Evolutionary conservation across 2,888 invertebrate species (phyloP).

Genomic region (Drosophila kokeensis): DNA sequence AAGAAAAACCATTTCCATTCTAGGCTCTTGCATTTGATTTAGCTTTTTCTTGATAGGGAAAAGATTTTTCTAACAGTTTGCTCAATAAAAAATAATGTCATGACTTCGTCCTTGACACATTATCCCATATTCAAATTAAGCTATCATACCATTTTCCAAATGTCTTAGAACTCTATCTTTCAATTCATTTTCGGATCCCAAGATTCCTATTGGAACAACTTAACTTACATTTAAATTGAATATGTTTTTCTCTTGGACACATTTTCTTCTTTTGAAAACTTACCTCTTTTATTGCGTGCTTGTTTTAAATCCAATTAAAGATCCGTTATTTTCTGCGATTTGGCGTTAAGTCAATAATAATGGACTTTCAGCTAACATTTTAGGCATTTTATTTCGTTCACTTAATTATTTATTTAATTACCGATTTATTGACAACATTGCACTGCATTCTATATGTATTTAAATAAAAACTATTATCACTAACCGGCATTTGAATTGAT

Average conservation of each 20-base stretch:
- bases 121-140: not conserved
- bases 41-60: not conserved
- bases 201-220: not conserved
- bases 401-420: conserved; percentile 29
- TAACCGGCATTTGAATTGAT: conserved; percentile 55
- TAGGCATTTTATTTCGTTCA: conserved; percentile 37
- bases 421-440: conserved; percentile 35
- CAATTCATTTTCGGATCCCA: not conserved
- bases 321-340: conserved; percentile 7
- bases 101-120: conserved; percentile 24
- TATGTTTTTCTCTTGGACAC: not conserved
- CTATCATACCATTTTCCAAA: not conserved
- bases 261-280: conserved; percentile 1
- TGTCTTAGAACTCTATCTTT: not conserved
- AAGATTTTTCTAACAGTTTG: not conserved
- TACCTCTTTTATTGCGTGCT: conserved; percentile 23
- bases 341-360: conserved; percentile 21
- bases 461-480: conserved; percentile 43
- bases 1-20: not conserved
- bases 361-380: conserved; percentile 47
- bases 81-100: not conserved
- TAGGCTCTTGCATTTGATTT: not conserved
- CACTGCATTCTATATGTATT: conserved; percentile 32
- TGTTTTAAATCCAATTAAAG: conserved; percentile 17
- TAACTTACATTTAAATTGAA: not conserved